A percentile compares a stretch with the other conserved stretches of the same genome.
Conservation (phyloP, 1,140 invertebrate genomes). For the Aphelinus atriplicis region DNA sequence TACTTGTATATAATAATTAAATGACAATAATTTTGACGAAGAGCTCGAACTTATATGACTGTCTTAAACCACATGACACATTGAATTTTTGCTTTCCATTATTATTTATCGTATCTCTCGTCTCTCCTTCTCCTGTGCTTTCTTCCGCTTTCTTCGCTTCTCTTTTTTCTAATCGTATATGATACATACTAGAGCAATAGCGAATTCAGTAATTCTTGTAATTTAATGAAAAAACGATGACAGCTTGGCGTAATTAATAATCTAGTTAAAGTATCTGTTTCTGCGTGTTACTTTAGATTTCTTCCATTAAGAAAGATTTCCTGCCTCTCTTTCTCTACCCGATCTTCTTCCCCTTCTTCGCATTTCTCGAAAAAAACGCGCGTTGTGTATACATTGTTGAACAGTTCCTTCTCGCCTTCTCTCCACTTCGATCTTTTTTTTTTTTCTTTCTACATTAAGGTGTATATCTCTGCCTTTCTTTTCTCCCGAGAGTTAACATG, state of each 20-base stretch:
- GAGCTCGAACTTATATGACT: conserved; percentile 26
- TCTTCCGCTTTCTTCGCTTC: conserved; percentile 3
- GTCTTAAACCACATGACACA: conserved; percentile 35
- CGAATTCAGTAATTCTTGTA: conserved; percentile 51
- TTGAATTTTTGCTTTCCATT: conserved; percentile 33
- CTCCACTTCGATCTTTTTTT: conserved; percentile 18
- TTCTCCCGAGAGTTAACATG: conserved; percentile 42
- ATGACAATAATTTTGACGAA: conserved; percentile 37
- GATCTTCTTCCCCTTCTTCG: conserved; percentile 43
- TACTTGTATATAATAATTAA: conserved; percentile 35
- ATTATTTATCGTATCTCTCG: conserved; percentile 28
- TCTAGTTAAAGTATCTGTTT: conserved; percentile 27
- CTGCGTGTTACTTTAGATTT: conserved; percentile 16
- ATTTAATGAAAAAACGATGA: conserved; percentile 55
- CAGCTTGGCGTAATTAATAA: conserved; percentile 51
- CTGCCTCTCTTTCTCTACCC: conserved; percentile 19
- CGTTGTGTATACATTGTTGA: conserved; percentile 21
- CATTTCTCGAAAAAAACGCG: conserved; percentile 42
- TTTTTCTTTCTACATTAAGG: neutral
- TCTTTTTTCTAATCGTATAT: conserved; percentile 26
- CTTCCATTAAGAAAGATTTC: conserved; percentile 14
- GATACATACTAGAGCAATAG: conserved; percentile 59
- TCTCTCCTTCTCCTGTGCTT: conserved; percentile 18
- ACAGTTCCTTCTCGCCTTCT: conserved; percentile 33
- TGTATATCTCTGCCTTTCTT: conserved; percentile 33